phyloP scores from a whole-genome alignment of 2,113 vertebrate species.

The Brachirus orientalis region DNA sequence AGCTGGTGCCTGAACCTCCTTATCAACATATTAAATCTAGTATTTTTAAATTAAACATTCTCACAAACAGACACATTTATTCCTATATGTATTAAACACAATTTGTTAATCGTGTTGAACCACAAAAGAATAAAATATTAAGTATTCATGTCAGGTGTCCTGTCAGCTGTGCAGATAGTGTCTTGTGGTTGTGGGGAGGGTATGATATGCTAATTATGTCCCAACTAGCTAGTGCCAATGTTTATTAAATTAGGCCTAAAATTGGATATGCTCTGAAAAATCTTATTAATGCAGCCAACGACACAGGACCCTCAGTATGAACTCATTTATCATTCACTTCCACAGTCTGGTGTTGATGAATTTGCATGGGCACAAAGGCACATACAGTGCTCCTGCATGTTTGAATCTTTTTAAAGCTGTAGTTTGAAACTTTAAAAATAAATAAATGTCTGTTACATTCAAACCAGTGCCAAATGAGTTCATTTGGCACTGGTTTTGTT shows the following conservation, averaged over 20 bases:
- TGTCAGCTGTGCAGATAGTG: slow-evolving; percentile 25
- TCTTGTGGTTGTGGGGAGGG: neutral
- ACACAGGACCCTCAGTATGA: neutral
- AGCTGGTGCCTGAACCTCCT: no score
- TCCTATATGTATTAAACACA: no score
- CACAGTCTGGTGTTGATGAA: slow-evolving; percentile 5
- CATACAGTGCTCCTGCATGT: neutral
- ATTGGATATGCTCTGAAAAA: slow-evolving; percentile 39
- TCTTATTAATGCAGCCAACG: slow-evolving; percentile 7
- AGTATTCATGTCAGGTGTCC: slow-evolving; percentile 6
- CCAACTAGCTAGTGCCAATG: slow-evolving; percentile 26
- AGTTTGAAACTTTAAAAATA: no score
- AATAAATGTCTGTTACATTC: no score
- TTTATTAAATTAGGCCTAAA: slow-evolving; percentile 43
- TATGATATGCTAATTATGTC: slow-evolving; percentile 24
- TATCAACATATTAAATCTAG: no score
- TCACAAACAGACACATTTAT: no score
- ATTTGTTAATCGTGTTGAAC: no score
- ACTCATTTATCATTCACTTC: slow-evolving; percentile 30
- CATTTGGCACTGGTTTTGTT: no score
- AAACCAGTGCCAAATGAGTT: no score
- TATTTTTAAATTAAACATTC: no score
- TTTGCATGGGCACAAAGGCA: neutral
- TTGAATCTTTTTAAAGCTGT: neutral
- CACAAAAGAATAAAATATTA: neutral